phyloP scores from a whole-genome alignment of 1,140 invertebrate species.

The Rhopalosiphum padi region DNA sequence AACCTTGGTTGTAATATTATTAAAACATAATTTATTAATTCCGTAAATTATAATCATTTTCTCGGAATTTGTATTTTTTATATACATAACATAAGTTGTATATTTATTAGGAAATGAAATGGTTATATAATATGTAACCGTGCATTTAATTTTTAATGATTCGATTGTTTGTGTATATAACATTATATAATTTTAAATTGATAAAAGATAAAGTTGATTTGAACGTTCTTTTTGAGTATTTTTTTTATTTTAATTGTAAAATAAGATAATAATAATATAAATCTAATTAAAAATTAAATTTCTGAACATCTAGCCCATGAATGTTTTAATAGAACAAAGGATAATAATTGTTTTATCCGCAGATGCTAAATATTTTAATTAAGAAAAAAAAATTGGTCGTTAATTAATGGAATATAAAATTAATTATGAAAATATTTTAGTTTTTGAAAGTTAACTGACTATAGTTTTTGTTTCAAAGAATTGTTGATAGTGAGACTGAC shows the following conservation, averaged over 20 bases:
- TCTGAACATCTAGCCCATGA: background rate
- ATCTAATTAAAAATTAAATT: background rate
- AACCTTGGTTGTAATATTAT: background rate
- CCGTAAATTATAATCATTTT: too few species aligned
- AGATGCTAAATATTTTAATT: background rate
- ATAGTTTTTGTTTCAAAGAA: background rate
- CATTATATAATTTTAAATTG: background rate
- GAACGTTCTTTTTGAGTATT: background rate
- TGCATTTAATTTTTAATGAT: background rate
- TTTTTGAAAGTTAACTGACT: background rate
- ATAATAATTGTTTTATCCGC: background rate
- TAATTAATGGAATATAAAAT: background rate
- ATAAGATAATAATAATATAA: background rate
- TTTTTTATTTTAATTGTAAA: background rate
- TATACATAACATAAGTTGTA: too few species aligned
- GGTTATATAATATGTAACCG: background rate
- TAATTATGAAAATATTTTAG: background rate
- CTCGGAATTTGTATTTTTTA: too few species aligned
- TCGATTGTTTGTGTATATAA: background rate
- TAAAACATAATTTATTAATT: too few species aligned
- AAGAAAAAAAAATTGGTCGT: background rate
- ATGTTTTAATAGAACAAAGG: background rate
- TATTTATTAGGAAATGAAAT: too few species aligned
- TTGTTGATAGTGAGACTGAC: background rate
- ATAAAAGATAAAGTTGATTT: background rate